phyloP scores from a whole-genome alignment of 2,797 vertebrate species.

The Tamandua tetradactyla region DNA sequence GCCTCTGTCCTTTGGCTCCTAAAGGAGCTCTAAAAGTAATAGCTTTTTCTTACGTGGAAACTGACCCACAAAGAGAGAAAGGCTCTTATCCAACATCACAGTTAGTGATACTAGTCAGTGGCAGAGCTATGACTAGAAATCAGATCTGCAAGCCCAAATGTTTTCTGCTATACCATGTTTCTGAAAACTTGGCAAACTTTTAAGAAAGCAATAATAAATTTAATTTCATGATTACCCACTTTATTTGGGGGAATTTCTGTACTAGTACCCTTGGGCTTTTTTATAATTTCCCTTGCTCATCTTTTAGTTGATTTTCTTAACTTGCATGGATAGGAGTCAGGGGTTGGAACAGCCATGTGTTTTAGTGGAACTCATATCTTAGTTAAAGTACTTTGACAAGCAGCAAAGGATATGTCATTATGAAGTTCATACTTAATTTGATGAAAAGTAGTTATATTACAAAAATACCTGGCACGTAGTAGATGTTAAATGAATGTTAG shows the following conservation, averaged over 20 bases:
- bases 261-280: neutral
- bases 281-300: conserved; percentile 36
- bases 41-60: neutral
- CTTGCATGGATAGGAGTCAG: conserved; percentile 67
- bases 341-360: conserved; percentile 73
- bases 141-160: neutral
- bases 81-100: neutral
- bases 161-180: conserved; percentile 39
- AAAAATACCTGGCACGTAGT: neutral
- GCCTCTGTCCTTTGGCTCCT: neutral
- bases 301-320: conserved; percentile 78
- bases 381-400: conserved; percentile 73
- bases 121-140: conserved; percentile 1
- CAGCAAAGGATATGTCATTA: conserved; percentile 52
- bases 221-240: neutral
- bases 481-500: conserved; percentile 51
- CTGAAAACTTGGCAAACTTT: conserved; percentile 10
- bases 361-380: conserved; percentile 71
- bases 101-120: neutral
- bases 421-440: neutral
- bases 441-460: neutral
- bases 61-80: neutral
- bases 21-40: neutral
- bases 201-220: conserved; percentile 12
- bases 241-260: neutral